These are phyloP conservation scores for Gracilinanus agilis DNA, from an alignment of 2,113 vertebrate genomes.

Conservation along the genomic window DNA sequence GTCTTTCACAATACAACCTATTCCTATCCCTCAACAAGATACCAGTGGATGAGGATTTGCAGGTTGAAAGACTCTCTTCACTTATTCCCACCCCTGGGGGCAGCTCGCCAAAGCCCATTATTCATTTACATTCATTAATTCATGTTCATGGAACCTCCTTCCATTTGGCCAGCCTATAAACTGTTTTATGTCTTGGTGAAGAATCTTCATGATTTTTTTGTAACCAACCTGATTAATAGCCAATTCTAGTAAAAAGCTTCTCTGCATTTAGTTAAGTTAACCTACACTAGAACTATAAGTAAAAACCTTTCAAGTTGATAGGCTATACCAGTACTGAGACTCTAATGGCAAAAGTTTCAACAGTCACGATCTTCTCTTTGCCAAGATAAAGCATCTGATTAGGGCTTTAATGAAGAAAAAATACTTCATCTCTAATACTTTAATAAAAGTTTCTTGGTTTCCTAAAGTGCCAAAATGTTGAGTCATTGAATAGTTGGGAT, in stretches of 20 bases:
- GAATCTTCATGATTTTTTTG: neutral
- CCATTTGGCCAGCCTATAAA: neutral
- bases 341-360: neutral
- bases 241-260: neutral
- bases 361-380: too few species aligned
- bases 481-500: neutral
- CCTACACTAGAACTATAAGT: neutral
- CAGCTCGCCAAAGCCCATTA: neutral
- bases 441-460: neutral
- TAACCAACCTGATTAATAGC: neutral
- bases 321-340: neutral
- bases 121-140: neutral
- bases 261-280: neutral
- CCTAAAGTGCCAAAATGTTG: neutral
- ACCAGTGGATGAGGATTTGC: neutral
- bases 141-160: neutral
- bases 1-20: too few species aligned
- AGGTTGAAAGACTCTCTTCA: neutral
- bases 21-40: neutral
- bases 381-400: neutral
- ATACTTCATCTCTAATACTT: neutral
- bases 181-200: neutral
- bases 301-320: neutral
- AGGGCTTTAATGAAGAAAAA: neutral
- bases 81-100: neutral